Evolutionary conservation across 2,797 vertebrate species (phyloP).

Genomic region (Bradypodion ventrale): DNA sequence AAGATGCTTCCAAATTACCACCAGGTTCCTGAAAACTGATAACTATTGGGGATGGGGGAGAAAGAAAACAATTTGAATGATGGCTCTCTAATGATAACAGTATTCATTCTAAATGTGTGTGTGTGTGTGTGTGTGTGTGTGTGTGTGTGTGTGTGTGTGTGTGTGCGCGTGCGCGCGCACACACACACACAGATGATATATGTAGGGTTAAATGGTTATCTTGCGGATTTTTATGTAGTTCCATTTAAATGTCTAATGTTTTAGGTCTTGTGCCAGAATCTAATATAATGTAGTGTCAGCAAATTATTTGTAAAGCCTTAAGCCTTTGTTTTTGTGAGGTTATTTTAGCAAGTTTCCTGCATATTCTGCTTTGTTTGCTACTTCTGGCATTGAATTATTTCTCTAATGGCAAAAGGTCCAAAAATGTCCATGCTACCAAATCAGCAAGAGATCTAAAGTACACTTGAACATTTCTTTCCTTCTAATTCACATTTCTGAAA

Average conservation of each 20-base stretch:
- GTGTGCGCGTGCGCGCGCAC: no score
- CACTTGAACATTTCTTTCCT: conserved; percentile 2
- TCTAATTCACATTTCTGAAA: conserved; percentile 15
- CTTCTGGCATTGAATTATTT: conserved; percentile 3
- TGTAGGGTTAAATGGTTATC: background rate
- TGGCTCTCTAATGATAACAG: background rate
- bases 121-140: no score
- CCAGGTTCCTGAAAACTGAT: no score
- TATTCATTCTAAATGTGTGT: background rate
- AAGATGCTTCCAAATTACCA: no score
- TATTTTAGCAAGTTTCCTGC: background rate
- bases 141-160: no score
- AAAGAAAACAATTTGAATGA: background rate
- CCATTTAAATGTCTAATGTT: accelerated
- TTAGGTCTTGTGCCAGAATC: conserved; percentile 8
- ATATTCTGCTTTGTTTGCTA: conserved; percentile 7
- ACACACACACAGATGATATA: no score
- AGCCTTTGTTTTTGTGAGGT: conserved; percentile 1
- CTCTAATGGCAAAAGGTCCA: background rate
- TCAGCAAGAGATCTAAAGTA: background rate
- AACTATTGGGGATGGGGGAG: background rate
- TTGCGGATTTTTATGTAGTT: background rate
- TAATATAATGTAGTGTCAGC: conserved; percentile 14
- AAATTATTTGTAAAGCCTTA: conserved; percentile 28
- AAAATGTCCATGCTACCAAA: conserved; percentile 33